A percentile compares a stretch with the other conserved stretches of the same genome.
These are phyloP conservation scores for Corythornis cristatus DNA, from an alignment of 2,113 vertebrate species.

Conservation along the genomic window DNA sequence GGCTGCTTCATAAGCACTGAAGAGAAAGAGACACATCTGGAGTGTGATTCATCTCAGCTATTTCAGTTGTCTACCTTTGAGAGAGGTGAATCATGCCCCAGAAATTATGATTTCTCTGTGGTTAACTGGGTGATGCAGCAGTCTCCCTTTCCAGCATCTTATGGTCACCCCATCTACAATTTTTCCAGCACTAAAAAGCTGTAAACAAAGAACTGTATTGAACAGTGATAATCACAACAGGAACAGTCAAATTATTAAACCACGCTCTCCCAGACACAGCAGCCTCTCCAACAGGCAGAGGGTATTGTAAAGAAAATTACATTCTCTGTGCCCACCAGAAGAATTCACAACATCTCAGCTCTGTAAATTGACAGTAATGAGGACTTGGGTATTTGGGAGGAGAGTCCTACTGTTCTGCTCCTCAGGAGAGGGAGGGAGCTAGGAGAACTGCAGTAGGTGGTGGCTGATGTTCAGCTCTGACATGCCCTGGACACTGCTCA, in stretches of 20 bases:
- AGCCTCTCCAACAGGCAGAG: neutral
- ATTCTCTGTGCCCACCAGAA: neutral
- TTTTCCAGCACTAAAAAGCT: neutral
- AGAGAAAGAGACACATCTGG: constrained; percentile 44
- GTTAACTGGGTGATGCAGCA: neutral
- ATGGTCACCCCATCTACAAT: neutral
- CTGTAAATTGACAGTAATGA: neutral
- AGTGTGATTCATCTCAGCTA: neutral
- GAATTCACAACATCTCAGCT: neutral
- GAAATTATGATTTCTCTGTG: neutral
- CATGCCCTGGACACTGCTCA: neutral
- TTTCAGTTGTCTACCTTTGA: constrained; percentile 15
- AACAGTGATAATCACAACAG: neutral
- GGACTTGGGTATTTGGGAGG: neutral
- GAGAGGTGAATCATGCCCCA: constrained; percentile 36
- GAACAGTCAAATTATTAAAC: neutral
- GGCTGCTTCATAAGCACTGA: neutral
- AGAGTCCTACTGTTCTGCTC: neutral
- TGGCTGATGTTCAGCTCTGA: neutral
- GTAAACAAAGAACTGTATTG: neutral
- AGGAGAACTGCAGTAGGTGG: neutral
- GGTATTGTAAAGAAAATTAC: neutral
- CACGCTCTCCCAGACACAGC: neutral
- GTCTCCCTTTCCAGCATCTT: neutral
- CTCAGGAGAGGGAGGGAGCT: neutral